Base-by-base conservation (phyloP, 2,888 invertebrate genomes). In the Mylabris sibirica region DNA sequence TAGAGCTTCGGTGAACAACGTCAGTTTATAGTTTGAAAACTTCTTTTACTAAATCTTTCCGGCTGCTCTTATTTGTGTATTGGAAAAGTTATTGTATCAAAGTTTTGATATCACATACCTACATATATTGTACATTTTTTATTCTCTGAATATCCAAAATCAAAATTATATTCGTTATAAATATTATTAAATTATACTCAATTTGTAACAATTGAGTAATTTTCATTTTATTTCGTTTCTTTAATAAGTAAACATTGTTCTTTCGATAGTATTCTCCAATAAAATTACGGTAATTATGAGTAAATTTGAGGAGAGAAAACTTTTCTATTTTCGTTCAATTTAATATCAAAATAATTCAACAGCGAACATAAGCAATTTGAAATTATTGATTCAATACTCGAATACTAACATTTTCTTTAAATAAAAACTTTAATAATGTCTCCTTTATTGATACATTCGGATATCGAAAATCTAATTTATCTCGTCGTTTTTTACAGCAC, bases 221-320 rank as follows among this genome's bases (percentile, higher is more conserved):
- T 49, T 49, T 49, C 49, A 49, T 49, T 49, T 49, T 49, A 8
- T 49, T 49, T 22, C 20, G 49, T 49, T 49, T 44, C 41, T 44
- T 44, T 44, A 44, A 44, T 44, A 44, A 44, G n/a, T 17, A n/a
- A 44, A 44, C 41, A 44, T 44, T 44, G 41, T 44, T 44, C 41
- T n/a, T 17, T 44, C 38, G 49, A 20, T 11, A 30, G 8, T 30
- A 30, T 30, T 30, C 30, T 30, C 8, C 8, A 30, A 30, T 30
- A 4, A 49, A 49, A 49, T 49, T 49, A 17, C 44, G 3, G 49
- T 49, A 22, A 49, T 49, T 49, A 20, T 49, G 11, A 8, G 20
- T 20, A 49, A 49, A 49, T 49, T 49, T 49, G 8, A 9, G 20
- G n/a, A 49, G 17, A n/a, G 41, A 49, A 41, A 49, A 49, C 44